These are phyloP conservation scores for Eupithecia insigniata DNA, from an alignment of 2,888 invertebrate genomes.

Conservation along the genomic window DNA sequence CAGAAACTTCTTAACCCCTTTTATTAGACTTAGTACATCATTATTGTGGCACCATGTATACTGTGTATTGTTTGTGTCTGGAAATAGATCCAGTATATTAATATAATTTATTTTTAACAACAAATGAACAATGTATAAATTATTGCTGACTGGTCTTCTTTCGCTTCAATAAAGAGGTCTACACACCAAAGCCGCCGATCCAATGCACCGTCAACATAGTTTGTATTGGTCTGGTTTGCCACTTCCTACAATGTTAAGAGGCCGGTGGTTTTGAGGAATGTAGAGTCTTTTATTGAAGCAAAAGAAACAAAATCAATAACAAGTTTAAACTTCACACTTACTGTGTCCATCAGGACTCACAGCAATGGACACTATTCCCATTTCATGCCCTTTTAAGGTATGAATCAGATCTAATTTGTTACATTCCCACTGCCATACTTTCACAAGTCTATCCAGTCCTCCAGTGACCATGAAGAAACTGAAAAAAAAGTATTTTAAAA, in stretches of 20 bases:
- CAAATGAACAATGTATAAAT: too few species aligned
- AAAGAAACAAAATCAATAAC: neutral
- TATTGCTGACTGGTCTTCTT: too few species aligned
- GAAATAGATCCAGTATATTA: too few species aligned
- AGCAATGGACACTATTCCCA: conserved; percentile 96
- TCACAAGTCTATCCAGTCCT: conserved; percentile 94
- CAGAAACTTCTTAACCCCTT: too few species aligned
- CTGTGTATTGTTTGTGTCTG: too few species aligned
- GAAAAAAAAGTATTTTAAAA: neutral
- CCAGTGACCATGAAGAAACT: conserved; percentile 93
- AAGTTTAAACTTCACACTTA: conserved; percentile 70
- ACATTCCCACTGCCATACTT: conserved; percentile 91
- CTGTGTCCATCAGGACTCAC: conserved; percentile 94
- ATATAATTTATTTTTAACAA: too few species aligned
- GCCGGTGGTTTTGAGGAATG: neutral
- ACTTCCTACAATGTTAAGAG: neutral
- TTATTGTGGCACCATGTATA: too few species aligned
- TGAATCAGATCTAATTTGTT: conserved; percentile 89
- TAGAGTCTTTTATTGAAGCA: neutral
- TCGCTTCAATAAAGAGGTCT: too few species aligned
- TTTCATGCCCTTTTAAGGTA: conserved; percentile 92
- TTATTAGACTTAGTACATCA: too few species aligned
- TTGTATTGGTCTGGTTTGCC: neutral
- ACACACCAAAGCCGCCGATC: too few species aligned
- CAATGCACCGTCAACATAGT: too few species aligned